Base-by-base conservation (phyloP, 1,140 invertebrate species). In the Papilio glaucus region DNA sequence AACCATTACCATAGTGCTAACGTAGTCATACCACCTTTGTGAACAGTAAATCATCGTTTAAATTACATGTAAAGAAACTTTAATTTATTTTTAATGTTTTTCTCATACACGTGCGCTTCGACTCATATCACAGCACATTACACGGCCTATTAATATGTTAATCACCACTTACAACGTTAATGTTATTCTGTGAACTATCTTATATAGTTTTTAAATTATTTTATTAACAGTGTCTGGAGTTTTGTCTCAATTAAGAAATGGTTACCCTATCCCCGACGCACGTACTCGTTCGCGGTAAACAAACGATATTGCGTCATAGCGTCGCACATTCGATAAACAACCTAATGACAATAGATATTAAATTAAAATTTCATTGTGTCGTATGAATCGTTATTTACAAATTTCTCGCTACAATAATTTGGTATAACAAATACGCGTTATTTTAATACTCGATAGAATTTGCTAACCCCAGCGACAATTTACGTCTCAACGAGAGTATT, bases 261-360 rank as follows among this genome's bases (percentile, higher is more conserved):
- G 88, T 87, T 86, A 89, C 86, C 81, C 79, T 76, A 81, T 78
- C 78, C 37, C 60, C 76, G 71, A 69, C 75, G 77, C 81, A 88
- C 86, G 82, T 85, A 85, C 73, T 82, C 81, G 84, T 80, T 83
- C 80, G 80, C 82, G 81, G 88, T 89, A 91, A 92, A 92, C 88
- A 92, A 85, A 86, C 82, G 80, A 72, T 72, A 79, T 89, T 90
- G 87, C 88, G 87, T 91, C 90, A 92, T 76, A 72, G 8, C 60
- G 21, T 37, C 60, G 13, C 70, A 60, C 76, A 76, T 41, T 75
- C 75, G 15, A 84, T 87, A 86, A 67, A 79, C 69, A 45, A 80
- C 87, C 81, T 80, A 78, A 85, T 57, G 42, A 10, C 53, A 9
- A 78, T 73, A 33, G 68, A 21, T 33, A 18, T 74, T 83, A 62